These are phyloP conservation scores for Heliconius nattereri DNA, from an alignment of 1,140 invertebrate species.

Conservation along the genomic window DNA sequence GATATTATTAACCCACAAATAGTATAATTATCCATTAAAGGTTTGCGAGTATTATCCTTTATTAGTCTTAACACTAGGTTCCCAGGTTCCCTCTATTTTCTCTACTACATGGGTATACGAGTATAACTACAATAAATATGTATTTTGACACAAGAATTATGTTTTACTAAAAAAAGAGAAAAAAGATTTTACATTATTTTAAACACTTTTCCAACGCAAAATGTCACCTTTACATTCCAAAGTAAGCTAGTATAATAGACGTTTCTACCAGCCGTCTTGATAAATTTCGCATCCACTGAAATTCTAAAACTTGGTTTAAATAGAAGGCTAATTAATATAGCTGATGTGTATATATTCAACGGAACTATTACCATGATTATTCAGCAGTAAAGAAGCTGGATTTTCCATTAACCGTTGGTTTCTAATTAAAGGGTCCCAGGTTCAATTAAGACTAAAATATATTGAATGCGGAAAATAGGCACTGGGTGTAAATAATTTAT, in stretches of 20 bases:
- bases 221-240: background rate
- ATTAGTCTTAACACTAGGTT: too few species aligned
- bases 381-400: constrained; percentile 26
- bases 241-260: background rate
- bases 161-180: background rate
- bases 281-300: constrained; percentile 26
- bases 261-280: constrained; percentile 12
- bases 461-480: constrained; percentile 8
- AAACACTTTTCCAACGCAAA: background rate
- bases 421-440: constrained; percentile 16
- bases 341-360: constrained; percentile 18
- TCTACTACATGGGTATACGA: too few species aligned
- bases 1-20: too few species aligned
- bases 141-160: too few species aligned
- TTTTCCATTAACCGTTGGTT: constrained; percentile 26
- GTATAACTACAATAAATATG: too few species aligned
- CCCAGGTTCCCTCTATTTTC: too few species aligned
- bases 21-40: too few species aligned
- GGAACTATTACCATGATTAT: constrained; percentile 30
- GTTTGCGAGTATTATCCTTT: too few species aligned
- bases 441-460: constrained; percentile 14
- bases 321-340: constrained; percentile 21
- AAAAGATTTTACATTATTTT: background rate
- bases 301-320: constrained; percentile 23
- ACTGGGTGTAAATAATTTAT: constrained; percentile 11